Base-by-base conservation (phyloP, 2,797 vertebrate species). In the Arrhamphus sclerolepis region DNA sequence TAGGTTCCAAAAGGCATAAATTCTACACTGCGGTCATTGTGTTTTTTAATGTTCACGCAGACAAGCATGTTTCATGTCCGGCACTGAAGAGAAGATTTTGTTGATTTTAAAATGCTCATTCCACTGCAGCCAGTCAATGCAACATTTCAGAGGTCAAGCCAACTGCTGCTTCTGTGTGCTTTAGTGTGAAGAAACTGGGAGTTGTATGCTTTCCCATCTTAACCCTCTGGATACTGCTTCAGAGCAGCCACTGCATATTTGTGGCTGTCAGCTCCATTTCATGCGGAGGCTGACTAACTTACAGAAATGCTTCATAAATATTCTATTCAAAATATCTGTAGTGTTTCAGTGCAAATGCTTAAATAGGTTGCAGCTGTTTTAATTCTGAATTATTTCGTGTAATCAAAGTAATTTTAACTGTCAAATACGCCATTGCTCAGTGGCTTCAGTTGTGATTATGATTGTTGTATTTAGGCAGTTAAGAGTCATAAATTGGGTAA, bases 161-260 rank as follows among this genome's bases (percentile, higher is more conserved):
- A 62, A 61, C 65, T 67, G 28, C 39, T 63, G 70, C 43, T 7
- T 54, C 58, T 54, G 44, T 71, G 70, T 38, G 24, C 21, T 62
- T 63, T 52, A 51, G 63, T 64, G 56, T 40, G 51, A 73, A 71
- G 29, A 50, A 50, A 43, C 49, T 52, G 42, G 17, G 18, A 68
- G 38, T 75, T 52, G 51, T 53, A 40, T 62, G 41, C 26, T 53
- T 61, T 68, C 52, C 18, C 49, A 8, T 60, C 39, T 52, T 60
- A 66, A 78, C 66, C 58, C 77, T 49, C n/a, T 34, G 39, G 46
- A 31, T 64, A 21, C 53, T 22, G 62, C 57, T 43, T 19, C 46
- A 66, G 63, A 73, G 62, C 41, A 71, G 69, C 70, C 67, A 41
- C 70, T 76, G 72, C 77, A 77, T 82, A 73, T 80, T 76, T 87